A percentile compares a stretch with the other conserved stretches of the same genome.
Evolutionary conservation across 1,140 invertebrate species (phyloP).

Genomic region (Zophobas atratus): DNA sequence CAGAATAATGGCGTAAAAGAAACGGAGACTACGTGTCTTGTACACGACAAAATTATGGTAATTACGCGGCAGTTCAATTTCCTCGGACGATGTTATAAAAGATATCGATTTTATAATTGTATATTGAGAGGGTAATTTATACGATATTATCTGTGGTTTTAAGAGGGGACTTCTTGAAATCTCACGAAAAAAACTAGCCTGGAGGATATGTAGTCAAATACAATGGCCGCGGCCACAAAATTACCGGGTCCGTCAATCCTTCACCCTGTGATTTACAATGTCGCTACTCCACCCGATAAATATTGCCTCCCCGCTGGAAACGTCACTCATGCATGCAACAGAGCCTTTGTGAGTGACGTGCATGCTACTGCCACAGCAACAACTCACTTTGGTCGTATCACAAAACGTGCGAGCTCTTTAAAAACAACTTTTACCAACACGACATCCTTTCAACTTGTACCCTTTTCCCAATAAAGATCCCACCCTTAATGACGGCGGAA

Average conservation of each 20-base stretch:
- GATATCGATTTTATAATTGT: slow-evolving; percentile 43
- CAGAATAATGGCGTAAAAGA: neutral
- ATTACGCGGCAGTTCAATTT: slow-evolving; percentile 38
- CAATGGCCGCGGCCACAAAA: slow-evolving; percentile 49
- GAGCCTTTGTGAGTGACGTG: slow-evolving; percentile 46
- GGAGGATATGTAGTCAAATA: slow-evolving; percentile 45
- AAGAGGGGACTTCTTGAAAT: slow-evolving; percentile 18
- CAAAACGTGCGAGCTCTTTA: slow-evolving; percentile 36
- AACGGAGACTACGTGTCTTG: neutral
- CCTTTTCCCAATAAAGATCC: slow-evolving; percentile 8
- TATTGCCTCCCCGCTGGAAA: slow-evolving; percentile 51
- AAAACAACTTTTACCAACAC: slow-evolving; percentile 35
- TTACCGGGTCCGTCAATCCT: slow-evolving; percentile 47
- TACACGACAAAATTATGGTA: slow-evolving; percentile 24
- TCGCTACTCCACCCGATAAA: slow-evolving; percentile 57
- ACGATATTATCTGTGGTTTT: slow-evolving; percentile 33
- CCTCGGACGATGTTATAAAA: slow-evolving; percentile 31
- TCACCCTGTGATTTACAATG: slow-evolving; percentile 55
- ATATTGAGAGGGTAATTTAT: slow-evolving; percentile 31
- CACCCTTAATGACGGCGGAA: neutral
- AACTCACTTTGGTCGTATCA: slow-evolving; percentile 40
- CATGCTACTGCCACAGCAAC: slow-evolving; percentile 44
- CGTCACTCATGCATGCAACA: slow-evolving; percentile 51
- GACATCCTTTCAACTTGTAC: slow-evolving; percentile 17
- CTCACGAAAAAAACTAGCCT: slow-evolving; percentile 31